A percentile compares a stretch with the other conserved stretches of the same genome.
phyloP scores from a whole-genome alignment of 2,797 vertebrate species.

The Lophotriccus pileatus region DNA sequence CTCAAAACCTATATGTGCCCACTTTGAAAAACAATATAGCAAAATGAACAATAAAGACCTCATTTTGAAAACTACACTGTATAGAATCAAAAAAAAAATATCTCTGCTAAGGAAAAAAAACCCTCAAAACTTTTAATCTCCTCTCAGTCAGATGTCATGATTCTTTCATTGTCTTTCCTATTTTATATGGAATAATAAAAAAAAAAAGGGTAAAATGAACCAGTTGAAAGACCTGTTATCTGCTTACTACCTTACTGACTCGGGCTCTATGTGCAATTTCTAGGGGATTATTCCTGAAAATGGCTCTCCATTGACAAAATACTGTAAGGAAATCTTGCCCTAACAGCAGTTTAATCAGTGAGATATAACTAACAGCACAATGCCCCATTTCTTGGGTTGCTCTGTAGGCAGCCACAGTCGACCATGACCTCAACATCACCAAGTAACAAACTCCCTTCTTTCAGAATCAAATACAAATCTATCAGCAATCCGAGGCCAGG shows the following conservation, averaged over 20 bases:
- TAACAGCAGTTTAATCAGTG: neutral
- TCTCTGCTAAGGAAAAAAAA: neutral
- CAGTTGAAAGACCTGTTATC: neutral
- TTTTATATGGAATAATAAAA: neutral
- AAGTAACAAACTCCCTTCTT: neutral
- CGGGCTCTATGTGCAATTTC: neutral
- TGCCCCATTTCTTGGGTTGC: neutral
- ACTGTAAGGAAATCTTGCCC: neutral
- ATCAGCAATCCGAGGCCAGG: neutral
- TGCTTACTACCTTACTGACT: neutral
- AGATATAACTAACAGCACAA: neutral
- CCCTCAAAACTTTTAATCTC: neutral
- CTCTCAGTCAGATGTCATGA: neutral
- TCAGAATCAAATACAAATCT: accelerated
- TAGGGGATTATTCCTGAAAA: neutral
- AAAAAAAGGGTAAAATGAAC: neutral
- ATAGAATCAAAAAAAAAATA: neutral
- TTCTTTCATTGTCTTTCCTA: neutral
- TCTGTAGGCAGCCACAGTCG: neutral
- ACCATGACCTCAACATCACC: neutral
- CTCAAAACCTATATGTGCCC: neutral
- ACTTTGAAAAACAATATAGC: neutral
- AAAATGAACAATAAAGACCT: neutral
- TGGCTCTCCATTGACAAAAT: neutral
- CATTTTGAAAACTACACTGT: neutral